Evolutionary conservation across 2,113 vertebrate species (phyloP).

Genomic region (Marmota monax): DNA sequence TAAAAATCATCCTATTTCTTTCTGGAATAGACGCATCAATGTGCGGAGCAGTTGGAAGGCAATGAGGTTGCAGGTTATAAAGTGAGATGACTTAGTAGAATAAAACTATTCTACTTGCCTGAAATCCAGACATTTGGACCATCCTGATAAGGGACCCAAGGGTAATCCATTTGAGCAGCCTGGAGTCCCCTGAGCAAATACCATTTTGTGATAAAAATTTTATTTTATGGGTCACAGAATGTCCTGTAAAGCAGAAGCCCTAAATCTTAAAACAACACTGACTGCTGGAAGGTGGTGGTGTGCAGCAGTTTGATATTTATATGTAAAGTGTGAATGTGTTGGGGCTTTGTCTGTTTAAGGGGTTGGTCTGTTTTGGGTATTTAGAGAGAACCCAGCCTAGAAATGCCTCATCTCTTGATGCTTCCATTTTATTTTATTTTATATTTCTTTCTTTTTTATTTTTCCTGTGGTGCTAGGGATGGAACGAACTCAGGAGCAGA

Average conservation of each 20-base stretch:
- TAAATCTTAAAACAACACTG: not conserved
- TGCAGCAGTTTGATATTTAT: not conserved
- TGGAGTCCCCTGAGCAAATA: not conserved
- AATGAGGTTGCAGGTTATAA: not conserved
- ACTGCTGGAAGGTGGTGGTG: not conserved
- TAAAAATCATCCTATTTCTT: not conserved
- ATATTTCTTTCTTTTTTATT: not conserved
- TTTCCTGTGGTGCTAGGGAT: not conserved
- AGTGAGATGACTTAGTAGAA: not conserved
- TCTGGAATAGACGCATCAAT: not conserved
- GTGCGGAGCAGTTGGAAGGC: not conserved
- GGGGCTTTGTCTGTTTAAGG: not conserved
- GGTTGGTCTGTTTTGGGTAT: not conserved
- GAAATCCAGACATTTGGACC: not conserved
- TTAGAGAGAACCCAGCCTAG: not conserved
- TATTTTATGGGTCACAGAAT: constrained; percentile 14
- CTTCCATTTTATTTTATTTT: not conserved
- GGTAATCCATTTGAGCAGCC: not conserved
- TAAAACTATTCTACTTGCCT: not conserved
- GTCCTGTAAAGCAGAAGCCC: not conserved
- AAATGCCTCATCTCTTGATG: not conserved
- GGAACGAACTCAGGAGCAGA: not conserved
- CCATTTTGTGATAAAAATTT: not conserved
- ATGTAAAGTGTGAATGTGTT: not conserved
- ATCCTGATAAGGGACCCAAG: not conserved